Evolutionary conservation across 2,113 vertebrate genomes (phyloP).

Genomic region (Oryzias celebensis): DNA sequence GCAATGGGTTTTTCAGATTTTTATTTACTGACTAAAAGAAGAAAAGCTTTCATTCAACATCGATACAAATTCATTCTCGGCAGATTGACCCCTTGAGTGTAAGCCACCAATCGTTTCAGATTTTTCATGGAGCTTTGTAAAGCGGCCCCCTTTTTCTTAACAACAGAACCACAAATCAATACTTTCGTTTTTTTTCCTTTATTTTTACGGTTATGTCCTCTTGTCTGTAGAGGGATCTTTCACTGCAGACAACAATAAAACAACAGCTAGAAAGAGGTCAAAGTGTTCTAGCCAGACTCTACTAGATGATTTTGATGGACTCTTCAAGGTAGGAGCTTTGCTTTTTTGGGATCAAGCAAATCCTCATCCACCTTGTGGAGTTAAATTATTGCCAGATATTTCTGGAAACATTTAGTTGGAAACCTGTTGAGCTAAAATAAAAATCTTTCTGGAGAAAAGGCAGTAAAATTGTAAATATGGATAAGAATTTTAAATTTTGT

Average conservation of each 20-base stretch:
- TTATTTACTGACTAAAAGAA: conserved; percentile 99
- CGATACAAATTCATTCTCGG: conserved; percentile 92
- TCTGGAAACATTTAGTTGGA: no score
- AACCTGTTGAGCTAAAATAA: no score
- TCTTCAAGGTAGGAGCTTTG: neutral
- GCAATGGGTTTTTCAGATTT: conserved; percentile 84
- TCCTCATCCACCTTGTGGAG: neutral
- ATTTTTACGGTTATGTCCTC: conserved; percentile 88
- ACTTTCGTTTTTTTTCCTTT: conserved; percentile 36
- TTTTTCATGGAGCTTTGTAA: conserved; percentile 61
- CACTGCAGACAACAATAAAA: conserved; percentile 43
- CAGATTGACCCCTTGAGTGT: conserved; percentile 80
- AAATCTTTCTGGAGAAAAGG: no score
- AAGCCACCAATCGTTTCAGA: conserved; percentile 80
- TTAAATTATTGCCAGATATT: no score
- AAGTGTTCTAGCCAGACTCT: neutral
- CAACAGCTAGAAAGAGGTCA: conserved; percentile 46
- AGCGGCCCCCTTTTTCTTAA: conserved; percentile 63
- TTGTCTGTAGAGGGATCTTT: conserved; percentile 69
- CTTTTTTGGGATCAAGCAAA: conserved; percentile 8
- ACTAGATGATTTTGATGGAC: neutral
- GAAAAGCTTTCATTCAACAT: conserved; percentile 98
- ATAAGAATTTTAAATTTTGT: no score
- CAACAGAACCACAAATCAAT: conserved; percentile 79
- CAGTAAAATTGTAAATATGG: no score